Base-by-base conservation (phyloP, 2,888 invertebrate genomes). In the Caenorhabditis becei region DNA sequence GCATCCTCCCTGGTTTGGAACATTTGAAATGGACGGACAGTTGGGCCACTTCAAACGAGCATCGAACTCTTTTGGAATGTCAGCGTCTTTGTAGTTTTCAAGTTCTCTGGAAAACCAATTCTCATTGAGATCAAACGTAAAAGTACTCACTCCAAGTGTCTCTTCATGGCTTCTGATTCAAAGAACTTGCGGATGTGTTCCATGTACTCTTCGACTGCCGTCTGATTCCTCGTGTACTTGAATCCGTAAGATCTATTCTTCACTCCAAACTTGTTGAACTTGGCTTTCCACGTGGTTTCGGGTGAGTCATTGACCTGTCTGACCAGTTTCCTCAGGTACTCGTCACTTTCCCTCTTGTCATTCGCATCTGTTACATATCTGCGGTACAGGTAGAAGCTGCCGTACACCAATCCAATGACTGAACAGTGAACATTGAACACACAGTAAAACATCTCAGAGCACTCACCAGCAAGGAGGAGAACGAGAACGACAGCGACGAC, bases 1-100 rank as follows among this genome's bases (percentile, higher is more conserved):
- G 77, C 91, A 91, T 28, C 89, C 91, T 18, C 91, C 91, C 74
- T 91, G 91, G 70, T 91, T 90, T 20, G 88, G 88, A 10, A 91
- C 87, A 62, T 88, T 78, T 20, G 85, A 83, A 28, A 91, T 87
- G 11, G 88, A 85, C 4, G 88, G 86, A 77, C 91, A 91, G 26
- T 87, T 78, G 3, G 91, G 88, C 91, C 91, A 91, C 70, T 89
- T 88, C 8, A 84, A 79, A 14, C 91, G 84, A 18, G 90, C 86
- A 62, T 91, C 91, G 77, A 91, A 91, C 26, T 78, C 59, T 53
- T 83, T 82, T 7, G 90, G 90, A 32, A 90, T 74, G 4, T 84
- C 72, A 0, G 69, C 62, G 41, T 82, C 86, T 11, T 85, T 78
- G 74, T 84, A 86, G 23, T 83, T 84, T n/a, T 85, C 86, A 24